Conservation (phyloP, 2,888 invertebrate genomes). For the Ischnus inquisitorius region DNA sequence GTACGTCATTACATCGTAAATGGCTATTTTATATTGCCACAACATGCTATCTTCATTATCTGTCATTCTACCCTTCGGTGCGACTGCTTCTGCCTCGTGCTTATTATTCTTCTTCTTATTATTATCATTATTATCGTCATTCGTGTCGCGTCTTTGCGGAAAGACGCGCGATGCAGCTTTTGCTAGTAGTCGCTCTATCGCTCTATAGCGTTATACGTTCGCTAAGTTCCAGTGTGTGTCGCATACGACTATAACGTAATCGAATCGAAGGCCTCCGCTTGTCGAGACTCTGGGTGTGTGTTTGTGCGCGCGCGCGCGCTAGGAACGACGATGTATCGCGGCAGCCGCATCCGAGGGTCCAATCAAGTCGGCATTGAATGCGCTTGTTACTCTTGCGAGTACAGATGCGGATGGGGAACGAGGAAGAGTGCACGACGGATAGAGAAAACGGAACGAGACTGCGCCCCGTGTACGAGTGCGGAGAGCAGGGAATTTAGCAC, state of each 20-base stretch:
- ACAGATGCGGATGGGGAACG: slow-evolving; percentile 17
- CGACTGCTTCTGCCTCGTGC: slow-evolving; percentile 7
- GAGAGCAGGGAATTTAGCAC: slow-evolving; percentile 30
- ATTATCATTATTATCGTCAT: slow-evolving; percentile 16
- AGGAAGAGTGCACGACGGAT: slow-evolving; percentile 26
- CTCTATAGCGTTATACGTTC: background rate
- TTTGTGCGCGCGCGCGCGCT: background rate
- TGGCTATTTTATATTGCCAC: slow-evolving; percentile 26
- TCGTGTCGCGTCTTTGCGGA: slow-evolving; percentile 30
- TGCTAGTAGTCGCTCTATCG: slow-evolving; percentile 1
- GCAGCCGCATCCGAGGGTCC: slow-evolving; percentile 75
- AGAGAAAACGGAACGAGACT: background rate
- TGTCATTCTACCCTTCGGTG: slow-evolving; percentile 35
- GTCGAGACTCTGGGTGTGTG: slow-evolving; percentile 17
- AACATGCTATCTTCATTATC: slow-evolving; percentile 48
- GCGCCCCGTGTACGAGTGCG: slow-evolving; percentile 14
- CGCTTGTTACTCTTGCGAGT: slow-evolving; percentile 78
- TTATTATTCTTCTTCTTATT: slow-evolving; percentile 32
- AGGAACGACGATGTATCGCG: slow-evolving; percentile 61
- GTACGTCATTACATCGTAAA: slow-evolving; percentile 25
- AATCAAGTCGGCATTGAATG: slow-evolving; percentile 82
- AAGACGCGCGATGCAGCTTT: slow-evolving; percentile 2
- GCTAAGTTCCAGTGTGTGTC: slow-evolving; percentile 44
- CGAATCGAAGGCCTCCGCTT: slow-evolving; percentile 68
- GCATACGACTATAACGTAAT: slow-evolving; percentile 66